A percentile compares a stretch with the other conserved stretches of the same genome.
Conservation (phyloP, 2,888 invertebrate species). For the Erebia ligea region DNA sequence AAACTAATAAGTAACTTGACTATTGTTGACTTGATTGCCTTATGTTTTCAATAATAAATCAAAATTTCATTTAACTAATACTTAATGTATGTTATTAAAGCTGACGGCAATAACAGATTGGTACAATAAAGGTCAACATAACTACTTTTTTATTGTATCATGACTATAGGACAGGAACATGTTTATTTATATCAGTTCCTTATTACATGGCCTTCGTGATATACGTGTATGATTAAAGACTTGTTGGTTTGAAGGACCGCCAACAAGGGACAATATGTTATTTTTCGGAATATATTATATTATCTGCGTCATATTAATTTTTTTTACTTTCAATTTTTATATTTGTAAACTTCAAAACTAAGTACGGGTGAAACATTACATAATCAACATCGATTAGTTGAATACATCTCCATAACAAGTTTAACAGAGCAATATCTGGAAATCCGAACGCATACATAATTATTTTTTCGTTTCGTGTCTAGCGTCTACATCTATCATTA, state of each 20-base stretch:
- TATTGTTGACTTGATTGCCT: neutral
- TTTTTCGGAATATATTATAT: neutral
- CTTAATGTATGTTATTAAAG: neutral
- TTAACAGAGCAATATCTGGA: neutral
- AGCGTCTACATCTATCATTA: neutral
- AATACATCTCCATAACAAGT: neutral
- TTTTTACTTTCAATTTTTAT: neutral
- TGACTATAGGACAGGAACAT: slow-evolving; percentile 20
- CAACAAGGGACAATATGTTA: neutral
- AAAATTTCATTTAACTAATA: neutral
- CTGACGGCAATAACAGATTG: slow-evolving; percentile 1
- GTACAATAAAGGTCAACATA: slow-evolving; percentile 19
- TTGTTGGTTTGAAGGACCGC: neutral
- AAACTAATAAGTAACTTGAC: neutral
- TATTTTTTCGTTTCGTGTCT: neutral
- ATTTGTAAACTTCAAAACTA: neutral
- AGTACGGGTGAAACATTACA: neutral
- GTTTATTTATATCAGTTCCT: slow-evolving; percentile 30
- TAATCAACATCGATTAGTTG: neutral
- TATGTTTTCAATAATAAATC: neutral
- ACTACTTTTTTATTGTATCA: slow-evolving; percentile 17
- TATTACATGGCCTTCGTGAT: slow-evolving; percentile 30
- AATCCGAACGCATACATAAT: neutral
- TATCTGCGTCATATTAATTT: neutral
- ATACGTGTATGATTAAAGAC: slow-evolving; percentile 19